phyloP scores from a whole-genome alignment of 2,113 vertebrate genomes.

The Terrapene triunguis region DNA sequence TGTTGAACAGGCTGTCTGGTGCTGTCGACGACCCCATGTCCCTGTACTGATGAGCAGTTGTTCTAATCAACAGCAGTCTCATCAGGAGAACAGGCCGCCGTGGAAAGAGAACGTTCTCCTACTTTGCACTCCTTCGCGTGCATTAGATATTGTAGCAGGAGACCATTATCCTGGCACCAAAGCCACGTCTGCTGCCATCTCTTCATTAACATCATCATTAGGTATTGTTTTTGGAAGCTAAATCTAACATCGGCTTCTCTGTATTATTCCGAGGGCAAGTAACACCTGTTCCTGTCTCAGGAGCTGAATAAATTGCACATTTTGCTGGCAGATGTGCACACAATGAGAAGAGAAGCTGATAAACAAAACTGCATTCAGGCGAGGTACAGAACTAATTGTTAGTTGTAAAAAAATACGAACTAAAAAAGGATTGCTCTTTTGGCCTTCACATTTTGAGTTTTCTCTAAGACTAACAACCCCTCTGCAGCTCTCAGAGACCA shows the following conservation, averaged over 20 bases:
- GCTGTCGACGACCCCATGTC: neutral
- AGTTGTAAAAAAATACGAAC: neutral
- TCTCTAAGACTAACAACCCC: neutral
- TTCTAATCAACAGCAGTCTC: neutral
- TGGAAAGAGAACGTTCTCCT: neutral
- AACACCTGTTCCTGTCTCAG: fast-evolving
- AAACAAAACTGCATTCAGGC: neutral
- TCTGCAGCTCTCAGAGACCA: neutral
- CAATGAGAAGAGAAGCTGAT: fast-evolving
- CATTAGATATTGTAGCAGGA: neutral
- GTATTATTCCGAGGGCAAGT: neutral
- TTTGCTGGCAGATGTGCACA: neutral
- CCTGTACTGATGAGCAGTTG: neutral
- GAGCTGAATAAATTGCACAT: neutral
- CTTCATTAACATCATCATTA: fast-evolving
- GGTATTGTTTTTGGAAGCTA: neutral
- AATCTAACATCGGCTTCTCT: fast-evolving
- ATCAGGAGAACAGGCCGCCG: neutral
- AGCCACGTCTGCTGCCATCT: neutral
- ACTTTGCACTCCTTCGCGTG: neutral
- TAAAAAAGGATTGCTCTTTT: fast-evolving
- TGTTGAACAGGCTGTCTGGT: neutral
- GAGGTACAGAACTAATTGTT: neutral
- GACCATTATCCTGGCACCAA: neutral
- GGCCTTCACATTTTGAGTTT: neutral